A percentile compares a stretch with the other conserved stretches of the same genome.
Conservation (phyloP, 1,140 invertebrate species). For the Listronotus bonariensis region DNA sequence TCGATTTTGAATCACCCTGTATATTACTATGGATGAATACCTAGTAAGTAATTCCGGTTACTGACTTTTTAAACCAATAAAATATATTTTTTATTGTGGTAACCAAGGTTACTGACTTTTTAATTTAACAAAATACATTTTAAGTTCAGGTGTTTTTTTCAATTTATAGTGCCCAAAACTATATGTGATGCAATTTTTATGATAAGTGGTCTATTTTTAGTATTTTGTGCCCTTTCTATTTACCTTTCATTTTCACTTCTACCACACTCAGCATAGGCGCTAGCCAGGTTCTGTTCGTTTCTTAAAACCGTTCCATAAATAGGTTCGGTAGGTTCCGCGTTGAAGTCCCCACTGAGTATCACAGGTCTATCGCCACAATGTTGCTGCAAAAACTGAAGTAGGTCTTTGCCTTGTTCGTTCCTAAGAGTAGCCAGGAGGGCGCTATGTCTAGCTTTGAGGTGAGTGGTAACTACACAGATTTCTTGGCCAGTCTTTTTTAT, state of each 20-base stretch:
- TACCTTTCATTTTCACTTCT: conserved; percentile 22
- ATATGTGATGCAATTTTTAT: no score
- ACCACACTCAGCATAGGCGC: conserved; percentile 59
- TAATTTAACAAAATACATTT: no score
- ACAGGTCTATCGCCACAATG: conserved; percentile 62
- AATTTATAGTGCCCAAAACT: no score
- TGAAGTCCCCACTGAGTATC: conserved; percentile 78
- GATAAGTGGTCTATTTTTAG: no score
- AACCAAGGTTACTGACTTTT: no score
- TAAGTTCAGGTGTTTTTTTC: no score
- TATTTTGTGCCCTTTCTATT: no score
- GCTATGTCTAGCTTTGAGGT: conserved; percentile 76
- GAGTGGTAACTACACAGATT: conserved; percentile 74
- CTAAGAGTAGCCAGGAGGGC: conserved; percentile 70
- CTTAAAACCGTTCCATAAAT: conserved; percentile 67
- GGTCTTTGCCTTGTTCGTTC: conserved; percentile 76
- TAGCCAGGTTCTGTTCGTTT: conserved; percentile 57
- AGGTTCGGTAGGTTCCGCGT: conserved; percentile 75
- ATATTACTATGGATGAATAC: no score
- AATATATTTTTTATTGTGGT: no score
- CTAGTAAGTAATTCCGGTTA: no score
- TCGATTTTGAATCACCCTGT: no score
- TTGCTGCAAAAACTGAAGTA: conserved; percentile 66
- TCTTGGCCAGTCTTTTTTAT: conserved; percentile 61
- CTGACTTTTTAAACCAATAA: no score